Conservation (phyloP, 2,113 vertebrate genomes). For the Gyps fulvus region DNA sequence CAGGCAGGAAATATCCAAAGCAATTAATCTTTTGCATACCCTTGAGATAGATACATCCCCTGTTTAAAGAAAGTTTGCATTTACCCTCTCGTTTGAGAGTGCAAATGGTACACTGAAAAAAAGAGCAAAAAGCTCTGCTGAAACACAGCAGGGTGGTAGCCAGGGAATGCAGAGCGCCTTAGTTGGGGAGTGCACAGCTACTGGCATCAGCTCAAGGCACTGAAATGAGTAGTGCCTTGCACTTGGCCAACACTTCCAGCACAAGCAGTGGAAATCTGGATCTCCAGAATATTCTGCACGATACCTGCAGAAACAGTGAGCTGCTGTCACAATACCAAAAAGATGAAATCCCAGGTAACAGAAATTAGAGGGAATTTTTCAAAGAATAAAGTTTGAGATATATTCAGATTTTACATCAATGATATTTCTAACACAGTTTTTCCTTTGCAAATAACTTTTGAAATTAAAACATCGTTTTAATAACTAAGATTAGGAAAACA, state of each 20-base stretch:
- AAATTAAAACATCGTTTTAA: neutral
- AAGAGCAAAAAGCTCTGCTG: neutral
- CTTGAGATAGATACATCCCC: neutral
- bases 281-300: neutral
- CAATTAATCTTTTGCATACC: neutral
- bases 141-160: neutral
- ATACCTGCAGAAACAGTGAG: neutral
- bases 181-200: neutral
- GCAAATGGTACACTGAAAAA: neutral
- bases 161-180: neutral
- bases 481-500: neutral
- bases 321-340: neutral
- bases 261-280: too few species aligned
- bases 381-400: neutral
- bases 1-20: neutral
- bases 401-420: neutral
- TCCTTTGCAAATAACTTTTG: neutral
- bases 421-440: neutral
- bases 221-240: neutral
- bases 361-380: neutral
- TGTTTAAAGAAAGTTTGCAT: neutral
- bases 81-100: neutral
- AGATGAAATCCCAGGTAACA: neutral
- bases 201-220: neutral
- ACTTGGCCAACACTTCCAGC: neutral